Conservation (phyloP, 1,140 invertebrate species). For the Drosophila kepulauana region DNA sequence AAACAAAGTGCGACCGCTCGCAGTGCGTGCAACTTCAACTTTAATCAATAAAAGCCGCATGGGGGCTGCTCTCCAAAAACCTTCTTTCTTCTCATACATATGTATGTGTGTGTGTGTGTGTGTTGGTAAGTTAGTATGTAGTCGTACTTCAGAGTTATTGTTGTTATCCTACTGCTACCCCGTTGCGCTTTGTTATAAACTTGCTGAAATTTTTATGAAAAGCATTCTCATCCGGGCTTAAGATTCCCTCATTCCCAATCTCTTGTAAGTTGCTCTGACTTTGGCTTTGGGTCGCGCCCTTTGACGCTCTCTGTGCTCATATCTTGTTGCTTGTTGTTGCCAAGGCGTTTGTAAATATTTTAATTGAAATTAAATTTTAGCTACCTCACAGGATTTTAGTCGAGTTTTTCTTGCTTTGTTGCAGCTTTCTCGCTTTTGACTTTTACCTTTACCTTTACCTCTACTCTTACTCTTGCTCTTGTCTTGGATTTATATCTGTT, state of each 20-base stretch:
- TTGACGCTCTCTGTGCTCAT: conserved; percentile 51
- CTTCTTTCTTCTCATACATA: conserved; percentile 21
- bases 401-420: neutral
- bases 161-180: conserved; percentile 59
- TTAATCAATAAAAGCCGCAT: conserved; percentile 80
- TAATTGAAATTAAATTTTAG: conserved; percentile 77
- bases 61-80: conserved; percentile 30
- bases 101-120: neutral
- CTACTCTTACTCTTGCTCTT: neutral
- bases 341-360: conserved; percentile 66
- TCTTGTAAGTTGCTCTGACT: neutral
- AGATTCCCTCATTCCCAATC: neutral
- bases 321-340: conserved; percentile 63
- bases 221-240: conserved; percentile 46
- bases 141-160: conserved; percentile 53
- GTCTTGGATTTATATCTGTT: conserved; percentile 16
- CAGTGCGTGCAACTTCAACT: conserved; percentile 75
- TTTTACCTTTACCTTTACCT: conserved; percentile 21
- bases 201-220: conserved; percentile 46
- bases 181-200: conserved; percentile 61
- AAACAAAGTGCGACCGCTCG: conserved; percentile 40
- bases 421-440: conserved; percentile 6
- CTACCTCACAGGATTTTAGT: conserved; percentile 28
- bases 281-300: conserved; percentile 38
- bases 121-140: conserved; percentile 2